These are phyloP conservation scores for Petroica traversi DNA, from an alignment of 2,113 vertebrate genomes.

Conservation along the genomic window DNA sequence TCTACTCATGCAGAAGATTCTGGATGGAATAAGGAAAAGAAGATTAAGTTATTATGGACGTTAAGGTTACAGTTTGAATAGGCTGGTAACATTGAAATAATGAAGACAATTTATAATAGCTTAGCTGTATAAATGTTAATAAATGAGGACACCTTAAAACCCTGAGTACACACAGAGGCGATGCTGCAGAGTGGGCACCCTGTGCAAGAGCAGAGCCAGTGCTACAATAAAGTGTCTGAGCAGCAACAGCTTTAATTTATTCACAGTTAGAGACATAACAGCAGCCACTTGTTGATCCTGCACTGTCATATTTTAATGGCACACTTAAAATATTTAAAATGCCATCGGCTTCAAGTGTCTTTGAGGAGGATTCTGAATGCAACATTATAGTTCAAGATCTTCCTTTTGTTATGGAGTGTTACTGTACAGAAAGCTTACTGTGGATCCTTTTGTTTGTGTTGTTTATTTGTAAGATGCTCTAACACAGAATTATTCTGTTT, in stretches of 20 bases:
- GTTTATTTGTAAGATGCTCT: background rate
- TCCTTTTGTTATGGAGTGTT: background rate
- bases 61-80: background rate
- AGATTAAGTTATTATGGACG: background rate
- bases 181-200: background rate
- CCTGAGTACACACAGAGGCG: background rate
- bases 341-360: background rate
- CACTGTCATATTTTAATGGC: background rate
- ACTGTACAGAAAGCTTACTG: background rate
- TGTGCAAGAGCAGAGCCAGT: background rate
- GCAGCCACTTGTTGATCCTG: background rate
- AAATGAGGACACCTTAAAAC: background rate
- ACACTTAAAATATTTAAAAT: background rate
- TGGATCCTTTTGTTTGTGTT: background rate
- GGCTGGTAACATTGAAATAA: background rate
- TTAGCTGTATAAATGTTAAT: background rate
- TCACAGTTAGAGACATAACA: background rate
- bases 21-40: background rate
- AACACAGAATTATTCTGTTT: background rate
- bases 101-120: background rate
- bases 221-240: background rate
- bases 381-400: background rate
- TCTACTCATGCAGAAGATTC: background rate
- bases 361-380: background rate
- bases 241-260: background rate